Conservation (phyloP, 2,113 vertebrate species). For the Butorides virescens region DNA sequence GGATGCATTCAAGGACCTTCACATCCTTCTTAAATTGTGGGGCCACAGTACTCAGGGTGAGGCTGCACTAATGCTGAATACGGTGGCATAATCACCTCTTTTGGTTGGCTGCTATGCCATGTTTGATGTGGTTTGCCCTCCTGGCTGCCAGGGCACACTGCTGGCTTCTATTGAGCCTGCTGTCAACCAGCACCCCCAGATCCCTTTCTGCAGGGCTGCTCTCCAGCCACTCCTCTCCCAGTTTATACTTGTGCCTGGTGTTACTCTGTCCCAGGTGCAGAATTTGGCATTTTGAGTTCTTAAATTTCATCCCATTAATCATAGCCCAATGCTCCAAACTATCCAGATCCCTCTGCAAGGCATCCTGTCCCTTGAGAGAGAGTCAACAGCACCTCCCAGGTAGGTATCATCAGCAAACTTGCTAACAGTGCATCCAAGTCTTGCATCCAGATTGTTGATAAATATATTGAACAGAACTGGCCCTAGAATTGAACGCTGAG, state of each 20-base stretch:
- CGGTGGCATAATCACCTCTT: no score
- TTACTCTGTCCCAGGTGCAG: background rate
- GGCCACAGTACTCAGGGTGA: no score
- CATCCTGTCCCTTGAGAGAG: background rate
- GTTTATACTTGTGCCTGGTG: accelerated
- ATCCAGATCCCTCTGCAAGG: background rate
- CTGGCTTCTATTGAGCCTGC: background rate
- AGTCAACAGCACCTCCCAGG: background rate
- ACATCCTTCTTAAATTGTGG: no score
- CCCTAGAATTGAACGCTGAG: no score
- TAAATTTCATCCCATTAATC: background rate
- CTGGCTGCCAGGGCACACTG: no score
- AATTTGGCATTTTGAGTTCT: background rate
- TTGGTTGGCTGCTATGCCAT: no score
- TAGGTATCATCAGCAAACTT: background rate
- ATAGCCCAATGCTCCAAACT: background rate
- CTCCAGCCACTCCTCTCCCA: background rate
- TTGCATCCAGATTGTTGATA: background rate
- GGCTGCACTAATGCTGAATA: no score
- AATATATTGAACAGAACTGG: no score
- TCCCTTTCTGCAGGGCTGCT: background rate
- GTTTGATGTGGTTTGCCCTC: no score
- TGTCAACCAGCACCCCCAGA: no score
- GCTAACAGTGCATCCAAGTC: background rate
- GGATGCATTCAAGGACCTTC: no score